Evolutionary conservation across 2,797 vertebrate genomes (phyloP).

Genomic region (Pangasius larnaudii): DNA sequence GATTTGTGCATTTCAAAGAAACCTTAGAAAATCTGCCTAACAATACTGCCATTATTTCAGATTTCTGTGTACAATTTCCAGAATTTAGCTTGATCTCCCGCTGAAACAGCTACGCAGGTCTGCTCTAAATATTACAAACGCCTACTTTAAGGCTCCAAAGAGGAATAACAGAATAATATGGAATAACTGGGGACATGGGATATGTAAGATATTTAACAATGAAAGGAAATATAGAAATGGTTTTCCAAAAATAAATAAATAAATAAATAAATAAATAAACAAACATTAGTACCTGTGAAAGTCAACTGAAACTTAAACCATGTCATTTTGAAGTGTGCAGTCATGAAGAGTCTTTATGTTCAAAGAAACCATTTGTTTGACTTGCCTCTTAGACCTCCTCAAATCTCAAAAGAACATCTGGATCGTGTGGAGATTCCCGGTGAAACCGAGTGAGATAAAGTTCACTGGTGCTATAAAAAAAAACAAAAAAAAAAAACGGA

Average conservation of each 20-base stretch:
- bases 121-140: background rate
- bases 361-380: background rate
- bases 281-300: background rate
- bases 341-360: background rate
- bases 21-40: background rate
- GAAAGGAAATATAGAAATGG: background rate
- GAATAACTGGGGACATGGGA: background rate
- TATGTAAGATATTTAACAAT: background rate
- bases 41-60: background rate
- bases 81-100: background rate
- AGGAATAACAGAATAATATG: background rate
- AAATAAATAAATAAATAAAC: too few species aligned
- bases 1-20: too few species aligned
- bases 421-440: background rate
- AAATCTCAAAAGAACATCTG: background rate
- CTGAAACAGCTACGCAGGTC: background rate
- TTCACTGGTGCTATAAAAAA: background rate
- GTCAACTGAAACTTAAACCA: background rate
- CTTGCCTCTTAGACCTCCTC: background rate
- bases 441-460: background rate
- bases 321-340: background rate
- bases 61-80: background rate
- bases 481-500: background rate
- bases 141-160: background rate
- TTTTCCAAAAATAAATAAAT: background rate